Percentiles rank a stretch among this genome's conserved stretches.
Evolutionary conservation across 2,888 invertebrate species (phyloP).

Genomic region (Notocelia uddmanniana): DNA sequence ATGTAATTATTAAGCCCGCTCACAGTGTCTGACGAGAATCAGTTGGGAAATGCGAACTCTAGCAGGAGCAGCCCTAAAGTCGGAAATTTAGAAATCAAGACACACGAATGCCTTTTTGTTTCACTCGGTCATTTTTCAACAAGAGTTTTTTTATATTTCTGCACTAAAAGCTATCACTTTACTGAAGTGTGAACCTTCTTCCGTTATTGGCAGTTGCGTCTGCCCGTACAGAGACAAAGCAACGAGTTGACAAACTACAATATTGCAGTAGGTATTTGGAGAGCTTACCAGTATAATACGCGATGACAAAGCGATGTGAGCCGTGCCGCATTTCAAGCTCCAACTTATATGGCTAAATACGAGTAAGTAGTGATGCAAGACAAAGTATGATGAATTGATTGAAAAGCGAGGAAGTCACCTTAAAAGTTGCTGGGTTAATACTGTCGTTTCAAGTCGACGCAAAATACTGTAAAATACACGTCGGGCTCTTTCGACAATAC

Average conservation of each 20-base stretch:
- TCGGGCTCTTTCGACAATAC: no score
- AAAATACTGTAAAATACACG: no score
- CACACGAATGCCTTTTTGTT: no score
- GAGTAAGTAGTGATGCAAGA: slow-evolving; percentile 29
- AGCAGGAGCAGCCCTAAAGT: no score
- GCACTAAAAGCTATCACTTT: not conserved
- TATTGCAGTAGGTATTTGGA: slow-evolving; percentile 56
- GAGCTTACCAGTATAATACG: slow-evolving; percentile 62
- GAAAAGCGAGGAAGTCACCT: slow-evolving; percentile 13
- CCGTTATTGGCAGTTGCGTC: slow-evolving; percentile 47
- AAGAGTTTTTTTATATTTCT: not conserved
- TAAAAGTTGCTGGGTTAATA: not conserved
- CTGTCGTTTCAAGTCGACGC: not conserved
- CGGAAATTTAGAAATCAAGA: no score
- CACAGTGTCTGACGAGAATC: no score
- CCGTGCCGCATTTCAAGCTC: slow-evolving; percentile 53
- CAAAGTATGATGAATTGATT: slow-evolving; percentile 29
- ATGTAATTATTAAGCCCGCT: no score
- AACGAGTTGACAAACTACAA: slow-evolving; percentile 53
- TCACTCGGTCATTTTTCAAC: no score
- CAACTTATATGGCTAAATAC: slow-evolving; percentile 52
- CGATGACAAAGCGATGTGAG: slow-evolving; percentile 61
- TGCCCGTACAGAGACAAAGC: slow-evolving; percentile 52
- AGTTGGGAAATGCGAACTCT: no score
- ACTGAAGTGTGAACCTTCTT: slow-evolving; percentile 25